Evolutionary conservation across 2,797 vertebrate genomes (phyloP), one percentile per base, ranked within the genome.

Genomic region (Dallia pectoralis): DNA sequence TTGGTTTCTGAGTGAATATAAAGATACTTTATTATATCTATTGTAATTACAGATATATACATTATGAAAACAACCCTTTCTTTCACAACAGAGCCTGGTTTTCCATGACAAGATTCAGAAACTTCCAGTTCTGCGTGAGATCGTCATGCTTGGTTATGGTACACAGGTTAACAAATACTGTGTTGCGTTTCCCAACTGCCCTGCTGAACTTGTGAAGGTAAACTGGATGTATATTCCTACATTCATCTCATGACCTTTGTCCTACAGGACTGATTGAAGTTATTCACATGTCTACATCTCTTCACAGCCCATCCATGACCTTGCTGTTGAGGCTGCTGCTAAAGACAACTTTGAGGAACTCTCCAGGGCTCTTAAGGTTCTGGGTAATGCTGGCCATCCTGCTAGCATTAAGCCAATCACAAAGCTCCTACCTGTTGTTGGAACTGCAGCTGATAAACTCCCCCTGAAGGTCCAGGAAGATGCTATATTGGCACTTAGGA

Each of bases 111-210:
- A 89, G 79, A 72, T 91, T 3, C 15, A 59, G 53, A 49, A 44
- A 66, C 81, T 75, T n/a, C 87, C 87, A 9, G 0, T 87, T 36
- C 84, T 95, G 2, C 88, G 88, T 63, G 92, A 93, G 80, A 74
- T 93, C 30, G 83, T 90, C 47, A 79, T 90, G 66, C 94, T 96
- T 67, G 92, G 91, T 79, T 96, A 92, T 3, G 93, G 94, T 0
- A 93, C 95, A 1, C 86, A 97, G 86, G 82, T 95, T 82, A 85
- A 87, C 80, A 96, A 92, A 78, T 78, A 91, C 78, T 96, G 94
- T 69, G 76, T 40, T 71, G 85, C 83, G 2, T 74, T 81, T 73
- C 51, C 82, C 19, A 79, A 75, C 74, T 95, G 93, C 76, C 79
- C 93, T 2, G 83, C 86, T 6, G 88, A 92, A 59, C 84, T 91